A percentile compares a stretch with the other conserved stretches of the same genome.
phyloP scores from a whole-genome alignment of 2,797 vertebrate genomes.

The Cygnus olor region DNA sequence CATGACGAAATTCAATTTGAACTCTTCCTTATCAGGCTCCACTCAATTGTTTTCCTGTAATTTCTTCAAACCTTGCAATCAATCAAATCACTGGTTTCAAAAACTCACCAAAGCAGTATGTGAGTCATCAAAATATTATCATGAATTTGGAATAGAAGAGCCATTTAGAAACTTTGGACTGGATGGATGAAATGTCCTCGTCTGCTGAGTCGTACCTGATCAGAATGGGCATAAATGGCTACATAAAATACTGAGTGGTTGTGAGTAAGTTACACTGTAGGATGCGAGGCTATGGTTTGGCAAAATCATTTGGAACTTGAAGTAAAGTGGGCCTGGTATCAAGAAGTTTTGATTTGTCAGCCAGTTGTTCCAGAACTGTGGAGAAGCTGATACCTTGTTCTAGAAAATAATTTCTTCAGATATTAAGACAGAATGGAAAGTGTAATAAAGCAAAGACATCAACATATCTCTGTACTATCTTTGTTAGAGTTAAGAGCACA shows the following conservation, averaged over 20 bases:
- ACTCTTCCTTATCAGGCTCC: conserved; percentile 36
- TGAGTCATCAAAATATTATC: conserved; percentile 2
- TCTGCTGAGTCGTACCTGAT: not conserved
- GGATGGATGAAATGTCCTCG: not conserved
- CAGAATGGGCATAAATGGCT: not conserved
- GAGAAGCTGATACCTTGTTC: not conserved
- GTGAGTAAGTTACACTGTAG: not conserved
- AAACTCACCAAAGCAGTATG: conserved; percentile 8
- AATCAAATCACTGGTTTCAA: conserved; percentile 39
- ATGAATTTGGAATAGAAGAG: not conserved
- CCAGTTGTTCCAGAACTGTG: not conserved
- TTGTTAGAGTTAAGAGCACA: not conserved
- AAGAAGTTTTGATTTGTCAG: not conserved
- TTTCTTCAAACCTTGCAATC: conserved; percentile 45
- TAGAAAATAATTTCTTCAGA: not conserved
- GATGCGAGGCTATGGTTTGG: not conserved
- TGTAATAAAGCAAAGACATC: not conserved
- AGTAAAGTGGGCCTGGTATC: not conserved
- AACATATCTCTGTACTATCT: not conserved
- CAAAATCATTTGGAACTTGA: not conserved
- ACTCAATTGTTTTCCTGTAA: conserved; percentile 42
- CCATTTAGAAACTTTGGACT: not conserved
- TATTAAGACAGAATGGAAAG: not conserved
- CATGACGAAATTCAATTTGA: conserved; percentile 54
- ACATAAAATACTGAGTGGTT: not conserved